A percentile compares a stretch with the other conserved stretches of the same genome.
Evolutionary conservation across 1,140 invertebrate genomes (phyloP).

Genomic region (Helicorthomorpha holstii): DNA sequence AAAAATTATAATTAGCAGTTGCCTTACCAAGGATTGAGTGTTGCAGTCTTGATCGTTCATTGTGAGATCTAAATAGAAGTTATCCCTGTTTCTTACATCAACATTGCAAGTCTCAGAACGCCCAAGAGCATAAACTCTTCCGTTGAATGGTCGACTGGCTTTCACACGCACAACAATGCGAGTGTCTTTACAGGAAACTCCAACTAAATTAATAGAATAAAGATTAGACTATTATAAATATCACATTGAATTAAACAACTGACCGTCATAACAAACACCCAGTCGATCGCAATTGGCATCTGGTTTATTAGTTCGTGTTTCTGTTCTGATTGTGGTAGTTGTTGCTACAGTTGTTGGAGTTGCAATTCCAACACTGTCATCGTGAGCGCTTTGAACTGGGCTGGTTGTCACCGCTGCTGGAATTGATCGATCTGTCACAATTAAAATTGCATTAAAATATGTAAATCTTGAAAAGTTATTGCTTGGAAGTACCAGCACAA

Average conservation of each 20-base stretch:
- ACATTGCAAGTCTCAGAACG: slow-evolving; percentile 88
- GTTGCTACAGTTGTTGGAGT: not conserved
- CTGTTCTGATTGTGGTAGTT: not conserved
- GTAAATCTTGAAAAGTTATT: not conserved
- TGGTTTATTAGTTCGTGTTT: not conserved
- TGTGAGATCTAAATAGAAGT: slow-evolving; percentile 76
- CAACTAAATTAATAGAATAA: slow-evolving; percentile 39
- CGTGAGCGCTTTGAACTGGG: not conserved
- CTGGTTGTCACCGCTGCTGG: not conserved
- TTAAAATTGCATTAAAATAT: not conserved
- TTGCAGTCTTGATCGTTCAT: slow-evolving; percentile 89
- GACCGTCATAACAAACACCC: slow-evolving; percentile 87
- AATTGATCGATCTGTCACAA: not conserved
- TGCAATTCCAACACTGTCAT: not conserved
- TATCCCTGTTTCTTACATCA: slow-evolving; percentile 77
- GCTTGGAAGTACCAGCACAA: slow-evolving; percentile 33
- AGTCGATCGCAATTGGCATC: slow-evolving; percentile 79
- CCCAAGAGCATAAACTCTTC: slow-evolving; percentile 79
- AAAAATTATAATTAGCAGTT: not conserved
- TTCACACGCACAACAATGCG: slow-evolving; percentile 78
- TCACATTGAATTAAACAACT: slow-evolving; percentile 10
- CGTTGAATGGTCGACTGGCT: slow-evolving; percentile 86
- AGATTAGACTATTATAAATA: slow-evolving; percentile 1
- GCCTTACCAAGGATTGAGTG: slow-evolving; percentile 35
- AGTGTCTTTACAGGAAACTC: slow-evolving; percentile 85